Evolutionary conservation across 2,797 vertebrate genomes (phyloP), one percentile per base, ranked within the genome.

Genomic region (Centropyge bicolor): DNA sequence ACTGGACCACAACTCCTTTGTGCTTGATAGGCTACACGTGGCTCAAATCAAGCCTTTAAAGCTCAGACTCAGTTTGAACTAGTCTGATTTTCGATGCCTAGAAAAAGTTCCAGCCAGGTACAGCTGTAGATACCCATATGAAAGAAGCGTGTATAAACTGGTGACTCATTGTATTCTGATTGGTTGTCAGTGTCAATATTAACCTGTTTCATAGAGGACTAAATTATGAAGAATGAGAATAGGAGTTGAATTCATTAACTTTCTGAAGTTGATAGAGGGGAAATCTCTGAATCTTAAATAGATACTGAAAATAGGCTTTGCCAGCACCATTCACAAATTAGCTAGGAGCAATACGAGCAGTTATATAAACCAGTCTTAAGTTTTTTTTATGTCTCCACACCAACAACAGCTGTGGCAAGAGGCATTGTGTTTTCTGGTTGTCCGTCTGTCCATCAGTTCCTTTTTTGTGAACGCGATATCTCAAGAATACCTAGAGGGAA

Each of bases 11-110:
- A 78, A 62, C 67, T 35, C 88, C 61, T 84, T 69, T 77, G 76
- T 66, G 75, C 73, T 63, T 89, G 81, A 93, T 81, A 54, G 55
- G 66, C 61, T 65, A 74, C 80, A 81, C 86, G 91, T 91, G 93
- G 93, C 80, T 89, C 88, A 83, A 86, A 90, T 90, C 78, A 91
- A 72, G 70, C 75, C 52, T 83, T 83, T 86, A 71, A 88, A 87
- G 84, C 72, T 84, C 78, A 86, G 78, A 79, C 9, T 72, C 66
- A 78, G 35, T 78, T 80, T 57, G 60, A 63, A 56, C 56, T 52
- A 8, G 41, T 56, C 46, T 40, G 31, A 1, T n/a, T 70, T 85
- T 35, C 48, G 52, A 73, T 56, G 49, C 31, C 35, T 36, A 12
- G 35, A 40, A 16, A 63, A 57, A 38, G 14, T 55, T 17, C 24